Base-by-base conservation (phyloP, 2,113 vertebrate genomes). In the Cercopithecus mona region DNA sequence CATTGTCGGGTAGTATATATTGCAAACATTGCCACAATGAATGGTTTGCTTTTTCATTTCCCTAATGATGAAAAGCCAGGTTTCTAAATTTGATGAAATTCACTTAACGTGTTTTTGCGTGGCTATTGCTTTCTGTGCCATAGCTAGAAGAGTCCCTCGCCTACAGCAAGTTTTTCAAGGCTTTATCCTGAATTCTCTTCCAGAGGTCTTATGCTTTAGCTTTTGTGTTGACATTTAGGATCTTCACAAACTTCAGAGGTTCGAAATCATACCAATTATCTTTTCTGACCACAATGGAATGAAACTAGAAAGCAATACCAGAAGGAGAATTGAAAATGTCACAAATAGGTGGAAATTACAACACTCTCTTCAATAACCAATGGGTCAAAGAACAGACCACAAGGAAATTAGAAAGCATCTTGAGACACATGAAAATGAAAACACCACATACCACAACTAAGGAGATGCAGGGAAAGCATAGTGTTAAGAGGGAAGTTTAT, bases 51-150 rank as follows among this genome's bases (percentile, higher is more conserved):
- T 68, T 52, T 32, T 25, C 88, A 9, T 81, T 55, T 13, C 52
- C 17, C 27, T 68, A 10, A 30, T 38, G 61, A n/a, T 40, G 76
- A 55, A 55, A 25, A 6, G 48, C 59, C 32, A 27, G 40, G 40
- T 16, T 43, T 52, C 45, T 12, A 38, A 16, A 40, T 43, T 43
- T 70, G 78, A 70, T 17, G 27, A 32, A 55, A 70, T 55, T n/a
- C 35, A 3, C 16, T 4, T 8, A 22, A 32, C 22, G 0, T 8
- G 50, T 16, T 50, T 79, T 20, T 22, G 2, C 0, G 45, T 14
- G 27, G 35, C 22, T 55, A 9, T 55, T 40, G 38, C 45, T 43
- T 52, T 75, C 50, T 57, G 50, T 8, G 17, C 13, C 18, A 43
- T 5, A 45, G 18, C 35, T 52, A n/a, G 20, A 18, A 50, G 72